Base-by-base conservation (phyloP, 2,888 invertebrate genomes). In the Pandemis heparana region DNA sequence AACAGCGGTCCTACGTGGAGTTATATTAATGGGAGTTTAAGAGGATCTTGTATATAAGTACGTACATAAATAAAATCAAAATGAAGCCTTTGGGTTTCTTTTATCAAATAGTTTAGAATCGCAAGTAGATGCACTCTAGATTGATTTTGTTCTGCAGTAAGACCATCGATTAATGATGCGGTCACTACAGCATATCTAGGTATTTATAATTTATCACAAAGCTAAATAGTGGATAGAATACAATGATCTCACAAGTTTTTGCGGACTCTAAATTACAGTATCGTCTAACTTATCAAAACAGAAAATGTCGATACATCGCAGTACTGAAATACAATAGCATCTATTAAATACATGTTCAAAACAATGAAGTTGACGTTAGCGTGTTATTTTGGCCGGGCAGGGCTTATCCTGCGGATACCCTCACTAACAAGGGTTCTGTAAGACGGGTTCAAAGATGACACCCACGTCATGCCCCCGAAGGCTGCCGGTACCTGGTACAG, bases 361-460 rank as follows among this genome's bases (percentile, higher is more conserved):
- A 73, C 68, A 64, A n/a, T 51, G 46, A 46, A 65, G 48, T 65
- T 65, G 51, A 51, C 60, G 56, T 73, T 46, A 60, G 56, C 46
- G 5, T 46, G 32, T 56, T 68, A 68, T 74, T 60, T 60, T 53
- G 61, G 65, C 61, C 60, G 69, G 41, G 61, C 16, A 39, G n/a
- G 60, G 64, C 74, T 74, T 74, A 74, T 69, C 74, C 69, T 41
- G 59, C 32, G 59, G 60, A 70, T 65, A 65, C 64, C 53, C 32
- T 65, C 60, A 18, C 73, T 69, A 69, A 73, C 73, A 69, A 74
- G 69, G 74, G 74, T 69, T 43, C n/a, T 46, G 73, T 70, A 74
- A 69, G 74, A 70, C 74, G 74, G 69, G 74, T 70, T 70, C 65
- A 74, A 74, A 74, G 74, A 74, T 69, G 74, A 70, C 74, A 61